Base-by-base conservation (phyloP, 2,888 invertebrate species). In the Galeruca laticollis region DNA sequence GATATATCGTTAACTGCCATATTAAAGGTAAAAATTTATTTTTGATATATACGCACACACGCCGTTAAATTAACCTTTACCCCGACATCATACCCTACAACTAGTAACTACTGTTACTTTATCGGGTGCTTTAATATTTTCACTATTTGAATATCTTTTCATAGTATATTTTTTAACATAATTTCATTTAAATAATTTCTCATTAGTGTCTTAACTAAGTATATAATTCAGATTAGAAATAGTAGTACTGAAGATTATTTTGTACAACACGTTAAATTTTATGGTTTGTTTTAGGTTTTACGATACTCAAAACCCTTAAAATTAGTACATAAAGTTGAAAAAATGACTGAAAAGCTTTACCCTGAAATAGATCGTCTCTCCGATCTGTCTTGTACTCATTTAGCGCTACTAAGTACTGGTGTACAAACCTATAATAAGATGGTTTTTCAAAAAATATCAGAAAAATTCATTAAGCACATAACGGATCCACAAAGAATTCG, bases 1-100 rank as follows among this genome's bases (percentile, higher is more conserved):
- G 91, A 92, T 80, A 89, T 93, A 13, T 87, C 89, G 9, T 82
- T 94, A 40, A 88, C 90, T 61, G 88, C 92, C 20, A 86, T 94
- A 68, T 82, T 93, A 71, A 93, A 93, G 86, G 83, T 87, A 75
- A 76, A 65, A 51, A 5, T 40, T 43, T 21, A 18, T 26, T n/a
- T 18, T 0, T 56, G 2, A 56, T 3, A 15, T 6, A 26, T 26
- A 26, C 26, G n/a, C n/a, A n/a, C n/a, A n/a, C n/a, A n/a, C n/a
- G n/a, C n/a, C n/a, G n/a, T n/a, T n/a, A n/a, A n/a, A n/a, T n/a
- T n/a, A n/a, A n/a, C n/a, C n/a, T n/a, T n/a, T n/a, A n/a, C n/a
- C n/a, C n/a, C n/a, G n/a, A n/a, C n/a, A n/a, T n/a, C n/a, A n/a
- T n/a, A n/a, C n/a, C n/a, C n/a, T n/a, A n/a, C n/a, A n/a, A n/a